These are phyloP conservation scores for Deroplatys truncata DNA, from an alignment of 2,888 invertebrate genomes.

Conservation along the genomic window DNA sequence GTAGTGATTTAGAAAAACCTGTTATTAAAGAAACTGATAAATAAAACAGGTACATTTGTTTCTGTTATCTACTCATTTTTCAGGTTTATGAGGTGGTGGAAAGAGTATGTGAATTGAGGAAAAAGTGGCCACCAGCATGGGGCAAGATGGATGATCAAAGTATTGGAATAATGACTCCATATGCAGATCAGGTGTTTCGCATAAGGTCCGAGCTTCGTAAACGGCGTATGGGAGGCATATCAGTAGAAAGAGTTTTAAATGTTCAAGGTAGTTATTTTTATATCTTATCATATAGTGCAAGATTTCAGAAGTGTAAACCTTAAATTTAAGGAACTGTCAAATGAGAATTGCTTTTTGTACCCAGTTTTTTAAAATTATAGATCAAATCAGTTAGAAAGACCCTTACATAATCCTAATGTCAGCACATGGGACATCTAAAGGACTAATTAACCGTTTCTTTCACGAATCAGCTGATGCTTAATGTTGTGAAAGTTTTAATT, in stretches of 20 bases:
- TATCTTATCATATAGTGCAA: background rate
- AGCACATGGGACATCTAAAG: too few relatives aligned
- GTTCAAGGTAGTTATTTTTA: constrained; percentile 59
- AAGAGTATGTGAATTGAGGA: constrained; percentile 64
- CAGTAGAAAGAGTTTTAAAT: constrained; percentile 77
- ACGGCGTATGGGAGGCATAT: constrained; percentile 66
- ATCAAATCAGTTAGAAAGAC: background rate
- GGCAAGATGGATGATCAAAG: constrained; percentile 71
- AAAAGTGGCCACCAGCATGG: constrained; percentile 71
- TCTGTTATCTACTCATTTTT: background rate
- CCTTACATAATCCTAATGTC: background rate
- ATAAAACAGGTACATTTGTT: too few relatives aligned
- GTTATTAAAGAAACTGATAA: too few relatives aligned
- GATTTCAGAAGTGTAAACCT: too few relatives aligned
- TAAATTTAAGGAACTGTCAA: background rate
- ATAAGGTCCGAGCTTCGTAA: constrained; percentile 74
- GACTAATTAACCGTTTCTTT: too few relatives aligned
- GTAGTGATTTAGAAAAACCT: too few relatives aligned
- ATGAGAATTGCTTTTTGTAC: background rate
- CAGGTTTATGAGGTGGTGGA: constrained; percentile 72
- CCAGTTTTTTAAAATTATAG: background rate
- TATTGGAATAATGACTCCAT: constrained; percentile 82
- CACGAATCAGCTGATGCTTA: too few relatives aligned
- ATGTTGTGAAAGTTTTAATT: too few relatives aligned
- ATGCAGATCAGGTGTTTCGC: constrained; percentile 72